These are phyloP conservation scores for Mareca strepera DNA, from an alignment of 2,797 vertebrate genomes.

Conservation along the genomic window DNA sequence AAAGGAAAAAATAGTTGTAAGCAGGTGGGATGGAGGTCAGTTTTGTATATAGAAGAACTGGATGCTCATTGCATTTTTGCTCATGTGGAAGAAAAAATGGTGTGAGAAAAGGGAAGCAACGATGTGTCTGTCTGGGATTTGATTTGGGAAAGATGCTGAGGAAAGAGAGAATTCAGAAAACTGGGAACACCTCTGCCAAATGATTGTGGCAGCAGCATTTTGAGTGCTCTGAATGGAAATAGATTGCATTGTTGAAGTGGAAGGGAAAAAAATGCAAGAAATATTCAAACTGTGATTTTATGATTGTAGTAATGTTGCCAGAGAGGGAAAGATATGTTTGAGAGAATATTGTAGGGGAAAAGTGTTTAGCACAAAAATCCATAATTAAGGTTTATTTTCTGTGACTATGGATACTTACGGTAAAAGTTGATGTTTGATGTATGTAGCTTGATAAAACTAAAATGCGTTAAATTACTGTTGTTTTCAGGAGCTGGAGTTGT, in stretches of 20 bases:
- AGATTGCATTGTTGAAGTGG: background rate
- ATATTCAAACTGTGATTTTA: background rate
- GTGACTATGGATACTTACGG: background rate
- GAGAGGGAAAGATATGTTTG: background rate
- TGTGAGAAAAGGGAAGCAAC: background rate
- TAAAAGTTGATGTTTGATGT: background rate
- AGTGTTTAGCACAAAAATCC: background rate
- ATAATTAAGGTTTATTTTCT: background rate
- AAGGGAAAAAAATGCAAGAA: background rate
- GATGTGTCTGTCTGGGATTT: background rate
- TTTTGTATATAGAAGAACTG: background rate
- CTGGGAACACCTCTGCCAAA: background rate
- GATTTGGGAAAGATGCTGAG: background rate
- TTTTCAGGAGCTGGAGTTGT: conserved; percentile 91
- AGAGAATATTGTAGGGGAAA: background rate
- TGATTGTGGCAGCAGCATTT: background rate
- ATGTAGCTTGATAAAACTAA: background rate
- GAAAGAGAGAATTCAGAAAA: background rate
- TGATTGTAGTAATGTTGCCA: background rate
- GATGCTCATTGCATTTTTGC: background rate
- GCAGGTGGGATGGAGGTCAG: background rate
- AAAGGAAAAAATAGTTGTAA: background rate
- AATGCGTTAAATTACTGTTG: conserved; percentile 49
- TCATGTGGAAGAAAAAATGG: background rate
- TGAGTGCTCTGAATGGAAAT: background rate